These are phyloP conservation scores for Podarcis lilfordi DNA, from an alignment of 2,797 vertebrate genomes.

Conservation along the genomic window DNA sequence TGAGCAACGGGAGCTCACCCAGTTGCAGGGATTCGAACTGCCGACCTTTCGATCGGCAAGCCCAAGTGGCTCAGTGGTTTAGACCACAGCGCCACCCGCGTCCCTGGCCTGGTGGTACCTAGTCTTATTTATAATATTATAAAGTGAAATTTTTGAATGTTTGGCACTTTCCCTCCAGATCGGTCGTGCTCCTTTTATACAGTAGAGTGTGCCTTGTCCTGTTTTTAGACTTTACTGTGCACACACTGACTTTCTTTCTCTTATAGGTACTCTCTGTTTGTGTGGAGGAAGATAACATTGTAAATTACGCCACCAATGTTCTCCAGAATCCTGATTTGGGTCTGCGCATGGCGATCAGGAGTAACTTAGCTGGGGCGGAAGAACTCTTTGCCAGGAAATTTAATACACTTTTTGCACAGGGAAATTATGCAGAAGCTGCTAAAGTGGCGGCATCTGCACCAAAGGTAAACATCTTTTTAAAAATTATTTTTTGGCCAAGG, in stretches of 20 bases:
- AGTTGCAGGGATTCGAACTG: too few relatives aligned
- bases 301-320: constrained; percentile 90
- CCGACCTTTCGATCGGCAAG: too few relatives aligned
- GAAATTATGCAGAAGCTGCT: constrained; percentile 90
- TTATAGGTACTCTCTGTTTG: constrained; percentile 91
- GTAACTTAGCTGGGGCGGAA: constrained; percentile 91
- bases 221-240: not conserved
- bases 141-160: not conserved
- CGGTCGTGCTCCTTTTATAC: not conserved
- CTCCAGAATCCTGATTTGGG: constrained; percentile 94
- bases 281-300: constrained; percentile 94
- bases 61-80: too few relatives aligned
- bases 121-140: not conserved
- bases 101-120: not conserved
- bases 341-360: constrained; percentile 89
- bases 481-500: not conserved
- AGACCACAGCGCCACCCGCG: too few relatives aligned
- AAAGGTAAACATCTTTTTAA: constrained; percentile 80
- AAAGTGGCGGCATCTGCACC: constrained; percentile 92
- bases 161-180: not conserved
- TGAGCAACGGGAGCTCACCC: too few relatives aligned
- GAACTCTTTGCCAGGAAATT: constrained; percentile 93
- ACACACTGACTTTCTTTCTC: constrained; percentile 45
- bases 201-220: not conserved
- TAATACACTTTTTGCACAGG: constrained; percentile 89